Base-by-base conservation (phyloP, 2,888 invertebrate species). In the Pemphredon lugubris region DNA sequence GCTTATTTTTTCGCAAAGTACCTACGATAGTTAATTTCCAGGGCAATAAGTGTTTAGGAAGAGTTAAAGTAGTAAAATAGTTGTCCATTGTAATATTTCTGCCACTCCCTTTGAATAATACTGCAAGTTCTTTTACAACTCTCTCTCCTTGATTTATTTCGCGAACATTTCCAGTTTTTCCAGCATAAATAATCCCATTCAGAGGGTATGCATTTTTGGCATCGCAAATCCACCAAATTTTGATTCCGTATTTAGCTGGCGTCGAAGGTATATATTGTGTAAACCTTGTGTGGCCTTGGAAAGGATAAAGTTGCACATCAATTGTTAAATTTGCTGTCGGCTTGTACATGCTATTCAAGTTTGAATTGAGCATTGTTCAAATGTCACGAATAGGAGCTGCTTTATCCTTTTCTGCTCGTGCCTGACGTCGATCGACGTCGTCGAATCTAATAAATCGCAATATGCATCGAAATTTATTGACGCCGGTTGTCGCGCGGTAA, bases 221-320 rank as follows among this genome's bases (percentile, higher is more conserved):
- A 68, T 86, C 78, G 39, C 81, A 81, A 30, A 83, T 64, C 82
- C 84, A 84, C 76, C 77, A 85, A 3, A 84, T 67, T 60, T 85
- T 85, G n/a, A 83, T 81, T 7, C 81, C 83, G 60, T 83, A 82
- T 61, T 82, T 83, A 7, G 77, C 79, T 51, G 77, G 80, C 55
- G 84, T 80, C 5, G 79, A 81, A 16, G 80, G 77, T 11, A 83
- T 77, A 51, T 81, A 82, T 67, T 84, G 81, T 0, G 77, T 83
- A 42, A 85, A 85, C 16, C 53, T 63, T n/a, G 81, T 83, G 13
- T 76, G 69, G n/a, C 83, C 80, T 11, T 83, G 75, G 54, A 60
- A 86, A 18, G 84, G 80, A 77, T 64, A 84, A 37, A 84, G 73
- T 60, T 86, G 84, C 53, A 85, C 83, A 50, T 86, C 85, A 37